Percentiles rank a stretch among this genome's conserved stretches.
These are phyloP conservation scores for Noctua fimbriata DNA, from an alignment of 2,888 invertebrate species.

Conservation along the genomic window DNA sequence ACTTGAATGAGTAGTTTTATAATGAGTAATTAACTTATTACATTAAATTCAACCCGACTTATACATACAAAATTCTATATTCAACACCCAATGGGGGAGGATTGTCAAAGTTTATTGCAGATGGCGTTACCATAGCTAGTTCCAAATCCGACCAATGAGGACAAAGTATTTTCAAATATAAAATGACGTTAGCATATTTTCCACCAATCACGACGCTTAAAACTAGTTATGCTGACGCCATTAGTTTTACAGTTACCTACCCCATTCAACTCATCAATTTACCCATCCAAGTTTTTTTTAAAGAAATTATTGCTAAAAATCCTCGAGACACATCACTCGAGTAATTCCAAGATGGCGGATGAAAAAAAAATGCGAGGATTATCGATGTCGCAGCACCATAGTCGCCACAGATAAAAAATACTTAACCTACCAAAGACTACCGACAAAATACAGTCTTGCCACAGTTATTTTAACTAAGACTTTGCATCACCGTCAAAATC, in stretches of 20 bases:
- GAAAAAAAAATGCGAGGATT: constrained; percentile 66
- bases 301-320: constrained; percentile 47
- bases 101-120: neutral
- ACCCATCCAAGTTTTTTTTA: constrained; percentile 47
- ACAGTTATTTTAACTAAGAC: neutral
- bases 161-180: neutral
- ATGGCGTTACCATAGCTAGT: neutral
- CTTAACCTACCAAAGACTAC: constrained; percentile 69
- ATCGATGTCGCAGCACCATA: constrained; percentile 69
- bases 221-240: neutral
- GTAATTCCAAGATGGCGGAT: constrained; percentile 40
- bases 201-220: neutral
- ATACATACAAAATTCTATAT: constrained; percentile 53
- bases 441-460: constrained; percentile 43
- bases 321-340: constrained; percentile 52
- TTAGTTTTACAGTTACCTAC: neutral
- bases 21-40: constrained; percentile 36
- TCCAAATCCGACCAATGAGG: neutral
- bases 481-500: neutral
- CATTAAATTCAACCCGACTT: constrained; percentile 54
- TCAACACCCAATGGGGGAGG: constrained; percentile 20
- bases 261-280: constrained; percentile 23
- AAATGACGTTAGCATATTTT: neutral
- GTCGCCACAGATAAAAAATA: constrained; percentile 69
- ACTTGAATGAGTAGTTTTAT: constrained; percentile 46